phyloP scores from a whole-genome alignment of 2,797 vertebrate species.

The Poliocrania exsul region DNA sequence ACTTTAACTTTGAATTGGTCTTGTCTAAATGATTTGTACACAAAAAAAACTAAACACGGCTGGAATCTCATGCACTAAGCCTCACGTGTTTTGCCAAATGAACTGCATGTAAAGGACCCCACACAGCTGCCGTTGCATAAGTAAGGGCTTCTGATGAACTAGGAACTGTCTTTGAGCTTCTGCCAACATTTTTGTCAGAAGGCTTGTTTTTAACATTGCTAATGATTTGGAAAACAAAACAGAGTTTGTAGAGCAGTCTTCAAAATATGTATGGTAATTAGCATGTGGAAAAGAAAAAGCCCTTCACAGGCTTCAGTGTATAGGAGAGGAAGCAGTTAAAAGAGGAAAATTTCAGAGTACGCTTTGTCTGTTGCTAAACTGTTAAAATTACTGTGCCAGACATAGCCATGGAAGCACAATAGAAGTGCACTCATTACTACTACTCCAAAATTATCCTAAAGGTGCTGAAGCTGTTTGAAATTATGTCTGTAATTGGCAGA shows the following conservation, averaged over 20 bases:
- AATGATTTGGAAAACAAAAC: conserved; percentile 40
- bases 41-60: background rate
- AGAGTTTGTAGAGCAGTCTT: background rate
- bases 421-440: background rate
- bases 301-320: background rate
- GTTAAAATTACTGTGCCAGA: background rate
- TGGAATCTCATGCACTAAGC: background rate
- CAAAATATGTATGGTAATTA: conserved; percentile 46
- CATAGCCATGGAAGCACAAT: background rate
- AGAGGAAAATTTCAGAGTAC: background rate
- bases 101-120: background rate
- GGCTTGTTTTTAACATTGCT: conserved; percentile 33
- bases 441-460: conserved; percentile 13
- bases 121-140: background rate
- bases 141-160: background rate
- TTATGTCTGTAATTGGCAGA: background rate
- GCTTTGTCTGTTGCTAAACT: background rate
- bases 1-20: background rate
- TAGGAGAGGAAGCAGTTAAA: conserved; percentile 12
- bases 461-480: conserved; percentile 31
- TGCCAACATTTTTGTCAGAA: conserved; percentile 33
- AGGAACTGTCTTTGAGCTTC: background rate
- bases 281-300: background rate
- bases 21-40: background rate
- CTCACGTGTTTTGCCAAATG: background rate